phyloP scores from a whole-genome alignment of 2,888 invertebrate species.

The Ophion costatus region DNA sequence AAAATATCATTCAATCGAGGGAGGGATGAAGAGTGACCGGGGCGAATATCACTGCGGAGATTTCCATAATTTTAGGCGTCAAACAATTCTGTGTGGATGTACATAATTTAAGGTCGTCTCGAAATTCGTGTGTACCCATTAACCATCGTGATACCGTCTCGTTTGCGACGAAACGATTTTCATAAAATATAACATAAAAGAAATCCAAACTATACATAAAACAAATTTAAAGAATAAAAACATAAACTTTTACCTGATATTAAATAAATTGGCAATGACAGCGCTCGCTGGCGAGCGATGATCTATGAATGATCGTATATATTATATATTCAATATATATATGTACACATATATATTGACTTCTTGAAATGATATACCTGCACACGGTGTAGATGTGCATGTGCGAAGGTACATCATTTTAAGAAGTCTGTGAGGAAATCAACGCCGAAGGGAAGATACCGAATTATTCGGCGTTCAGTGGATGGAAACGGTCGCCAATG shows the following conservation, averaged over 20 bases:
- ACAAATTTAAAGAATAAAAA: constrained; percentile 55
- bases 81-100: constrained; percentile 62
- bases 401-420: constrained; percentile 30
- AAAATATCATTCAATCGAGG: not conserved
- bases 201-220: constrained; percentile 56
- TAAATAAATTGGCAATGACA: constrained; percentile 72
- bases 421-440: constrained; percentile 54
- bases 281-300: constrained; percentile 82
- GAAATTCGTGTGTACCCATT: constrained; percentile 41
- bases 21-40: not conserved
- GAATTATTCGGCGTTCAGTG: constrained; percentile 61
- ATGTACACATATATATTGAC: constrained; percentile 16
- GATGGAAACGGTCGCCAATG: constrained; percentile 5
- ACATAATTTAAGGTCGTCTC: constrained; percentile 58
- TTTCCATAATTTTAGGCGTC: constrained; percentile 59
- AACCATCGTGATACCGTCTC: constrained; percentile 25
- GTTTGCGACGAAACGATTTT: constrained; percentile 28
- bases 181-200: constrained; percentile 6
- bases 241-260: constrained; percentile 74
- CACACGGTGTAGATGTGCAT: not conserved
- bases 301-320: constrained; percentile 73
- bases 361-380: not conserved
- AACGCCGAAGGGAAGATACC: constrained; percentile 55
- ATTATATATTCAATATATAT: constrained; percentile 37
- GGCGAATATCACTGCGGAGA: constrained; percentile 53